Percentiles rank a stretch among this genome's conserved stretches.
Conservation (phyloP, 2,113 vertebrate genomes). For the Cyanoderma ruficeps region DNA sequence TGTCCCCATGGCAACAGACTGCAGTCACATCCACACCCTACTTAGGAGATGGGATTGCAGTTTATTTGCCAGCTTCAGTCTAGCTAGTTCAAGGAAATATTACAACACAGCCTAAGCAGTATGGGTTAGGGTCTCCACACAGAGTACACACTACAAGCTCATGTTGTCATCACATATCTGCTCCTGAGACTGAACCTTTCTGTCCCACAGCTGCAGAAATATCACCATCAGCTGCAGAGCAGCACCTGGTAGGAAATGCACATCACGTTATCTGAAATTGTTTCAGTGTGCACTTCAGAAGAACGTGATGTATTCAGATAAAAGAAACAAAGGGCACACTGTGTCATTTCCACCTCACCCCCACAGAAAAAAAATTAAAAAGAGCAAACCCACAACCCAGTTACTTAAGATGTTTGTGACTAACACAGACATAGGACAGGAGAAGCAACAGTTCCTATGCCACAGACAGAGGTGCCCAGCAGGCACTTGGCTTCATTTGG, state of each 20-base stretch:
- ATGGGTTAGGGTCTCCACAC: background rate
- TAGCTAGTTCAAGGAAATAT: background rate
- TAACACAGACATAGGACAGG: background rate
- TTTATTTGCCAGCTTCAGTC: background rate
- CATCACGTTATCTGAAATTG: background rate
- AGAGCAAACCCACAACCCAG: background rate
- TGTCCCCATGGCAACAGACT: constrained; percentile 11
- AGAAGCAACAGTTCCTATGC: background rate
- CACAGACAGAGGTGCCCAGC: background rate
- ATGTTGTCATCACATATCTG: background rate
- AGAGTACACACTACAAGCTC: background rate
- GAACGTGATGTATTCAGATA: background rate
- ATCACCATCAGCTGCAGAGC: background rate
- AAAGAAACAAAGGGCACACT: background rate
- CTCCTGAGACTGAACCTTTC: background rate
- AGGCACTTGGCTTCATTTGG: background rate
- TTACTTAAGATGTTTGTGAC: background rate
- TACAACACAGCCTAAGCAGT: background rate
- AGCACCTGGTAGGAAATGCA: background rate
- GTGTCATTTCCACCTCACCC: background rate
- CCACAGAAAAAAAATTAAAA: background rate
- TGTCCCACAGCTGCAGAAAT: background rate
- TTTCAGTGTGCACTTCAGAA: background rate
- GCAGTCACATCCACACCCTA: background rate
- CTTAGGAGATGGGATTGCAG: background rate